phyloP scores from a whole-genome alignment of 1,140 invertebrate genomes.

The Yoshiicerus persimilis region DNA sequence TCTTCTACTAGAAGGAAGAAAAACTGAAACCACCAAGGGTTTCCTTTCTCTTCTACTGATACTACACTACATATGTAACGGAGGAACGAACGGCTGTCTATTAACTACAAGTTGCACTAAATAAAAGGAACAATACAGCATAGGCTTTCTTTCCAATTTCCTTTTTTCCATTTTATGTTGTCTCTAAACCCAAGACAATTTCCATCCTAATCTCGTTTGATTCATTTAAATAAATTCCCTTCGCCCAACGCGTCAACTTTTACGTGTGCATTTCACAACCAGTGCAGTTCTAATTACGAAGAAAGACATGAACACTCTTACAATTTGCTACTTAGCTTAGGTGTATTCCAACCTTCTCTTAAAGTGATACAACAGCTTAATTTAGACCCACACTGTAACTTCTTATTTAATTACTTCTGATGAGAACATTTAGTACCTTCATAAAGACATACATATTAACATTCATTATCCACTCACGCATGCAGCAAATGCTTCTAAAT shows the following conservation, averaged over 20 bases:
- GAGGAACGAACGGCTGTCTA: background rate
- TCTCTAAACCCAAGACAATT: background rate
- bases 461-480: background rate
- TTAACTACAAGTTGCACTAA: slow-evolving; percentile 3
- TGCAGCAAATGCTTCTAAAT: background rate
- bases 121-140: background rate
- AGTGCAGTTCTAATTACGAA: background rate
- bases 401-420: too few species aligned
- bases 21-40: background rate
- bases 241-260: background rate
- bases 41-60: background rate
- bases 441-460: background rate
- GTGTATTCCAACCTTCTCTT: background rate
- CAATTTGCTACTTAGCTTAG: background rate
- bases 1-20: background rate
- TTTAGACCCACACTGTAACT: background rate
- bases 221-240: background rate
- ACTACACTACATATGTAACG: background rate
- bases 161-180: background rate
- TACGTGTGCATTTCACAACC: background rate
- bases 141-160: background rate
- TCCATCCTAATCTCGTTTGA: background rate
- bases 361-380: too few species aligned
- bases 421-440: background rate
- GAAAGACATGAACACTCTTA: background rate